phyloP scores from a whole-genome alignment of 2,113 vertebrate genomes.

The Mustelus asterias region DNA sequence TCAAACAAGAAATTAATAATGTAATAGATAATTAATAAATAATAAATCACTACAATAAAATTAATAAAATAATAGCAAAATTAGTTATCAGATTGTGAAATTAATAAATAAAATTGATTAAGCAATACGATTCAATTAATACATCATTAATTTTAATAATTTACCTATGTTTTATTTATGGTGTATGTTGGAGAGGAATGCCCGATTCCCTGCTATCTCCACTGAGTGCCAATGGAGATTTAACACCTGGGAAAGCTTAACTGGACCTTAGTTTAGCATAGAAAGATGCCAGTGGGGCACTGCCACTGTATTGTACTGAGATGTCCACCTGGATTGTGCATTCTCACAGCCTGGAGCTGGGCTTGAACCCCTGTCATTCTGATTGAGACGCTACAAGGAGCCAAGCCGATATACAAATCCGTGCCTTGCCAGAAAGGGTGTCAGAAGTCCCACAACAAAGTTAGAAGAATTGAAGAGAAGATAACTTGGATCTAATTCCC shows the following conservation, averaged over 20 bases:
- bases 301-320: not conserved
- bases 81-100: too few relatives aligned
- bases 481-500: not conserved
- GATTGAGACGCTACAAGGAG: not conserved
- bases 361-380: not conserved
- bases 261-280: not conserved
- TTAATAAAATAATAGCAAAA: too few relatives aligned
- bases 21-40: too few relatives aligned
- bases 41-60: too few relatives aligned
- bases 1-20: too few relatives aligned
- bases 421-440: too few relatives aligned
- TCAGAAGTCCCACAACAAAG: too few relatives aligned
- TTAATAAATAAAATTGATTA: too few relatives aligned
- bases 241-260: not conserved
- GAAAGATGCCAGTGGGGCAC: not conserved
- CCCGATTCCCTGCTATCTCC: not conserved
- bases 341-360: not conserved
- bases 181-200: not conserved
- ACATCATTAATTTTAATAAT: not conserved
- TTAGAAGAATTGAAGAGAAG: not conserved
- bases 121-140: too few relatives aligned
- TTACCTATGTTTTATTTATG: not conserved
- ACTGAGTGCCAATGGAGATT: not conserved
- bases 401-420: not conserved
- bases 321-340: not conserved